Conservation (phyloP, 1,140 invertebrate species). For the Aphis craccivora region DNA sequence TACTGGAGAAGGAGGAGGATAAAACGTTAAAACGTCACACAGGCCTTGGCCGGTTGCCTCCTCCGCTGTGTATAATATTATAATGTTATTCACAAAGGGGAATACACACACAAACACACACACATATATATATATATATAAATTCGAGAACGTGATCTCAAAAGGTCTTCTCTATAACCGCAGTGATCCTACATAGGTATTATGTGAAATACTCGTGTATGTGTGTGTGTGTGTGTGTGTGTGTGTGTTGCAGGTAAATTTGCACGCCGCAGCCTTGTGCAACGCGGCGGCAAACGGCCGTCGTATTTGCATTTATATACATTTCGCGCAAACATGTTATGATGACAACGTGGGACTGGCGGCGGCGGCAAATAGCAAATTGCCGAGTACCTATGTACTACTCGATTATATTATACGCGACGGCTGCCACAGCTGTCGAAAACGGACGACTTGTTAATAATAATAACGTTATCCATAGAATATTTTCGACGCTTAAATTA, state of each 20-base stretch:
- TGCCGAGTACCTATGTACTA: neutral
- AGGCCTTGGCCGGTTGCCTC: neutral
- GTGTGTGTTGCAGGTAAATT: neutral
- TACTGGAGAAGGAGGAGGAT: neutral
- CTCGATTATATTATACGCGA: neutral
- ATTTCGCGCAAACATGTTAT: slow-evolving; percentile 31
- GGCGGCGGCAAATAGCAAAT: neutral
- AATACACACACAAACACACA: neutral
- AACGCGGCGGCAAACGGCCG: slow-evolving; percentile 19
- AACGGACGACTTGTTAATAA: neutral
- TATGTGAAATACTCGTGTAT: neutral
- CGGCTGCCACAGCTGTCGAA: neutral
- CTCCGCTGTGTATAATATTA: neutral
- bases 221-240: neutral
- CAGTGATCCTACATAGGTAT: neutral
- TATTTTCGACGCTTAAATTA: neutral
- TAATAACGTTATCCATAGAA: neutral
- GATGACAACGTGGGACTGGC: slow-evolving; percentile 8
- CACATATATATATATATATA: neutral
- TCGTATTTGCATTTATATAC: slow-evolving; percentile 19
- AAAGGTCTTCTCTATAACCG: neutral
- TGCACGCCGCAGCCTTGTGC: slow-evolving; percentile 4
- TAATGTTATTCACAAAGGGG: slow-evolving; percentile 3
- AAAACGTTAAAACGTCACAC: neutral
- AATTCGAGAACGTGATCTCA: neutral